Evolutionary conservation across 2,888 invertebrate species (phyloP).

Genomic region (Leptopilina myrica): DNA sequence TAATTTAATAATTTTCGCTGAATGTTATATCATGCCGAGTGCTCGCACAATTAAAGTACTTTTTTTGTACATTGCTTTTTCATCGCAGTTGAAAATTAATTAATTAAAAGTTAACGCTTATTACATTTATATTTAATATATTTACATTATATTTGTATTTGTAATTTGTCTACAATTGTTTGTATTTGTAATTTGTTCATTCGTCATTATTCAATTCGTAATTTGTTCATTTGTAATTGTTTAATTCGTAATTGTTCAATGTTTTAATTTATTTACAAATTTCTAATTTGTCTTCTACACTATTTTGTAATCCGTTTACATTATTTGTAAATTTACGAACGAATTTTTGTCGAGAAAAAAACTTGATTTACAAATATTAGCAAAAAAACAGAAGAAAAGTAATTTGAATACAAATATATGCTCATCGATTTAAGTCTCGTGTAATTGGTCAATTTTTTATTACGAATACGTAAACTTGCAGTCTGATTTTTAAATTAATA

Average conservation of each 20-base stretch:
- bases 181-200: background rate
- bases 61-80: slow-evolving; percentile 6
- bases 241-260: no score
- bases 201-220: no score
- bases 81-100: background rate
- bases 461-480: slow-evolving; percentile 28
- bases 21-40: slow-evolving; percentile 16
- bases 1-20: slow-evolving; percentile 4
- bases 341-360: background rate
- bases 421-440: slow-evolving; percentile 29
- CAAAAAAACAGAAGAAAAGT: background rate
- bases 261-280: no score
- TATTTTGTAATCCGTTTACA: no score
- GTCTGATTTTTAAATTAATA: slow-evolving; percentile 39
- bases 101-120: no score
- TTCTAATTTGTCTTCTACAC: no score
- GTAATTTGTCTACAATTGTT: background rate
- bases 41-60: slow-evolving; percentile 3
- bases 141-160: no score
- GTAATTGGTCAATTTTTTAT: slow-evolving; percentile 24
- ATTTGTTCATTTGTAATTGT: no score
- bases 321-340: slow-evolving; percentile 11
- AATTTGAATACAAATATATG: background rate
- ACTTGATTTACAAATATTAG: background rate
- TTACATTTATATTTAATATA: no score